Evolutionary conservation across 2,888 invertebrate genomes (phyloP).

Genomic region (Dinocampus coccinellae): DNA sequence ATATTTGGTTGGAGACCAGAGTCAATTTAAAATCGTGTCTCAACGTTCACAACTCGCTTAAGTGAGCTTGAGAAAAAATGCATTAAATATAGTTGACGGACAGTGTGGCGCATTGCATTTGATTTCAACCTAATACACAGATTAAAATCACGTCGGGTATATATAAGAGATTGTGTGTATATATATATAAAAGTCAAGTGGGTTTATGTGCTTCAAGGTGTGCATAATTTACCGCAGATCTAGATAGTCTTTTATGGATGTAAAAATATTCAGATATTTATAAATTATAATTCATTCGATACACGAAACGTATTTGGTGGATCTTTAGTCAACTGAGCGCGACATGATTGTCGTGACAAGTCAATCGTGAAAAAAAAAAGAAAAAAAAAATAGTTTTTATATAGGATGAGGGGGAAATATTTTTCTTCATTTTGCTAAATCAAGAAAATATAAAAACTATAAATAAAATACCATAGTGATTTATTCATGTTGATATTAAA

Average conservation of each 20-base stretch:
- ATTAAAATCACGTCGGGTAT: neutral
- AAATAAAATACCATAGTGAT: neutral
- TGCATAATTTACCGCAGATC: constrained; percentile 7
- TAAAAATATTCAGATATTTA: constrained; percentile 1
- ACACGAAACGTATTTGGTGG: neutral
- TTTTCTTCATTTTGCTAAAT: neutral
- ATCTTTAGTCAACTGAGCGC: constrained; percentile 5
- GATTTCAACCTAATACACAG: neutral
- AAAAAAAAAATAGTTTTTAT: neutral
- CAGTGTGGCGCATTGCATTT: neutral
- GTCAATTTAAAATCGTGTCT: constrained; percentile 46
- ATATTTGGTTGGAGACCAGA: constrained; percentile 46
- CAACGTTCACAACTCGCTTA: constrained; percentile 39
- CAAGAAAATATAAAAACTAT: neutral
- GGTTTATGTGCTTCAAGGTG: neutral
- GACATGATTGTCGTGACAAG: neutral
- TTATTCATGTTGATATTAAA: constrained; percentile 5
- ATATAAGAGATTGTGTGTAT: neutral
- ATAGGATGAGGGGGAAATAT: too few relatives aligned
- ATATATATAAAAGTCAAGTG: neutral
- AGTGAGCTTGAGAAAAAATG: constrained; percentile 32
- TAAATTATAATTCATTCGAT: constrained; percentile 16
- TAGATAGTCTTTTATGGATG: constrained; percentile 20
- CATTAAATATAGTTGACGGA: constrained; percentile 22
- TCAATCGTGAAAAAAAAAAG: neutral